Percentiles rank a stretch among this genome's conserved stretches.
Evolutionary conservation across 2,113 vertebrate species (phyloP).

Genomic region (Urocolius indicus): DNA sequence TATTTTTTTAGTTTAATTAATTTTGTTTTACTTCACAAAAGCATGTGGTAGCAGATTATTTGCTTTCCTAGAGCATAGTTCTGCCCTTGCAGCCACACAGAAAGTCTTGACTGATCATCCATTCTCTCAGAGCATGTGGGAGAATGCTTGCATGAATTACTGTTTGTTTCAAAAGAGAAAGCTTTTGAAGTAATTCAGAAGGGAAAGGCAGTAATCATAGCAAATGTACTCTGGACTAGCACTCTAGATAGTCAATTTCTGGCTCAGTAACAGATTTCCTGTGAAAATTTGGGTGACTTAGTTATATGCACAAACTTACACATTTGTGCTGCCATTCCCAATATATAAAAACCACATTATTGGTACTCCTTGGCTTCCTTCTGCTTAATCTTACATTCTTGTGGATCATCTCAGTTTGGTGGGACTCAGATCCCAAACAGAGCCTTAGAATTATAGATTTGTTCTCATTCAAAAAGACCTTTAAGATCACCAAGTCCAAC

Average conservation of each 20-base stretch:
- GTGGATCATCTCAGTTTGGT: background rate
- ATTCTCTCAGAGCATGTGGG: background rate
- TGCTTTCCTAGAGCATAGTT: constrained; percentile 5
- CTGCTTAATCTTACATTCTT: background rate
- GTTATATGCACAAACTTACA: background rate
- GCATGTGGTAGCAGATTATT: background rate
- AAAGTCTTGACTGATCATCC: background rate
- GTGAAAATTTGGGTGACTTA: background rate
- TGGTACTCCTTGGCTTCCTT: background rate
- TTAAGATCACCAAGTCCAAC: no score
- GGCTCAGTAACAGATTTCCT: background rate
- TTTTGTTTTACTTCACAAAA: background rate
- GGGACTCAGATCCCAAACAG: background rate
- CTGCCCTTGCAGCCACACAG: background rate
- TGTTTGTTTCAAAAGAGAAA: constrained; percentile 18
- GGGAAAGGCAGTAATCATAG: background rate
- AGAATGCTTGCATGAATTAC: constrained; percentile 23
- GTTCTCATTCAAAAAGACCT: no score
- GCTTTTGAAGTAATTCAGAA: constrained; percentile 1
- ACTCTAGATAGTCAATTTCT: background rate
- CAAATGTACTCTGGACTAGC: background rate
- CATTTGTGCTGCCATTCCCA: background rate
- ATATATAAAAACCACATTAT: background rate
- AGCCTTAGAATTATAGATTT: no score
- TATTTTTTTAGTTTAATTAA: background rate